Evolutionary conservation across 2,797 vertebrate genomes (phyloP).

Genomic region (Eleutherodactylus coqui): DNA sequence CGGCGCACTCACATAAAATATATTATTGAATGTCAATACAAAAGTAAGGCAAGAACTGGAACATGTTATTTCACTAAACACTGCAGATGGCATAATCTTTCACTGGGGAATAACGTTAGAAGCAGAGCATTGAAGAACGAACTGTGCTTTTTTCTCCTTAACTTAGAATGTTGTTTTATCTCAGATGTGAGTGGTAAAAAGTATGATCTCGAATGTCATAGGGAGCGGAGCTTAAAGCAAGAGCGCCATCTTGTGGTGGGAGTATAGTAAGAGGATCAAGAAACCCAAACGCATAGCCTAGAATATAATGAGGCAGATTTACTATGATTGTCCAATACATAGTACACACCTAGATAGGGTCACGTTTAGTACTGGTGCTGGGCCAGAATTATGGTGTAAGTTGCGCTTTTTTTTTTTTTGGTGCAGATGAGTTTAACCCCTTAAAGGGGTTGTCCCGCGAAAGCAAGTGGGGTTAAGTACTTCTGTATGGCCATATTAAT

Average conservation of each 20-base stretch:
- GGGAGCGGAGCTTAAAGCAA: background rate
- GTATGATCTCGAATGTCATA: too few relatives aligned
- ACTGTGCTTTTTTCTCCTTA: background rate
- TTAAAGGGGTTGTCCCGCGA: too few relatives aligned
- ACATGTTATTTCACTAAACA: background rate
- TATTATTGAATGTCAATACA: background rate
- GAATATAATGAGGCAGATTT: background rate
- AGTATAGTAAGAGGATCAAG: background rate
- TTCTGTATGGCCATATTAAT: too few relatives aligned
- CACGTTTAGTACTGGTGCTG: too few relatives aligned
- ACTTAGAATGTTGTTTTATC: background rate
- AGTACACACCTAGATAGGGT: too few relatives aligned
- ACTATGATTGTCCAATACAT: too few relatives aligned
- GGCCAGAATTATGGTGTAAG: too few relatives aligned
- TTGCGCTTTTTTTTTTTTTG: too few relatives aligned
- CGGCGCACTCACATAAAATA: background rate
- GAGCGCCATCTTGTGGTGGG: conserved; percentile 47
- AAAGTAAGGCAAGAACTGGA: background rate
- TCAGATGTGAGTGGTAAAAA: background rate
- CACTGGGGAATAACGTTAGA: background rate
- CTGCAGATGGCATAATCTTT: background rate
- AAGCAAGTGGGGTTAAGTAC: too few relatives aligned
- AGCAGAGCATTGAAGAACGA: background rate
- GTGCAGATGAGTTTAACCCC: too few relatives aligned
- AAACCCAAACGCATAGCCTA: background rate